Base-by-base conservation (phyloP, 2,113 vertebrate species). In the Ictalurus punctatus region DNA sequence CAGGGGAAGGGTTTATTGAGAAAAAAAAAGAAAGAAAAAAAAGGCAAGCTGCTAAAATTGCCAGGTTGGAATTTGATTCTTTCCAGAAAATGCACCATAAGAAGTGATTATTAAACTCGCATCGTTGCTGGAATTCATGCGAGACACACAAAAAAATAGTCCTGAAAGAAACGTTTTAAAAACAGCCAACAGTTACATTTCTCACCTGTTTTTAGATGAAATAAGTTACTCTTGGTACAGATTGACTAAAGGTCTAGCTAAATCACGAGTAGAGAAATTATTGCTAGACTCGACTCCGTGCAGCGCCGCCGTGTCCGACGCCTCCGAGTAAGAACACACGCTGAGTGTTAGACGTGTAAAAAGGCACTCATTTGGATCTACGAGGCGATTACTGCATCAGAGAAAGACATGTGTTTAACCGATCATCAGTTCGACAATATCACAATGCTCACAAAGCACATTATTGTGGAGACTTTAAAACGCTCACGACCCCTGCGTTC, bases 331-430 rank as follows among this genome's bases (percentile, higher is more conserved):
- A 58, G 27, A 65, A 89, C 34, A 85, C 65, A 71, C 87, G 52
- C 34, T 13, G 44, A 82, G 13, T 58, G 54, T 48, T 71, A 59
- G 90, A 88, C 84, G 25, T 48, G 58, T 52, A 85, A 76, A 54
- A 91, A 90, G 91, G 90, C 90, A 89, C 91, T 90, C 40, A n/a
- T 80, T 91, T 89, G 81, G 79, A 76, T 25, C 54, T 25, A 81
- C 84, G 87, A 92, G 84, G 86, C 67, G 69, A 78, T 90, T 78
- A 81, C 74, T 87, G 61, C 65, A 90, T 79, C 82, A 80, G 88
- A 82, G 80, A 90, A 90, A 58, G 48, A 87, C 88, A 0, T 17
- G 0, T 0, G 54, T 58, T 52, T 40, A 40, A 54, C 48, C 44
- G 4, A 7, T 54, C 44, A 7, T 27, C 37, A 54, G 76, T 54